A percentile compares a stretch with the other conserved stretches of the same genome.
Conservation (phyloP, 2,113 vertebrate species). For the Etia nguti region DNA sequence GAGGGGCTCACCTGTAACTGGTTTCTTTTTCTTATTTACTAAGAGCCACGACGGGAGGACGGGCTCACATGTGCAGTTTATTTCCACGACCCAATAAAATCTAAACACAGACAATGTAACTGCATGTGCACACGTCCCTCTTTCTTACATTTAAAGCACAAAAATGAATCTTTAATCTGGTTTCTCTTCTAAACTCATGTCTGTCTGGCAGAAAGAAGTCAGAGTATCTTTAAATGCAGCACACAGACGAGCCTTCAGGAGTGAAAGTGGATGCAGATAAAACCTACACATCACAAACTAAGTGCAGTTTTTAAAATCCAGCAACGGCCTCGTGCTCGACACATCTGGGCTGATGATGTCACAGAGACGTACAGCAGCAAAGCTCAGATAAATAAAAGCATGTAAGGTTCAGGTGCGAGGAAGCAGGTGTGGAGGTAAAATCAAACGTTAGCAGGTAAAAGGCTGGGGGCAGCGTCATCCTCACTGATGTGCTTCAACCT, state of each 20-base stretch:
- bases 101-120: background rate
- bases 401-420: background rate
- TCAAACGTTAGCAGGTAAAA: background rate
- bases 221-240: too few species aligned
- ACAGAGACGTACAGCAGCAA: background rate
- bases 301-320: background rate
- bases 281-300: background rate
- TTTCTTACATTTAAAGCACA: background rate
- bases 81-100: rapidly evolving
- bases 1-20: background rate
- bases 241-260: too few species aligned
- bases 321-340: background rate
- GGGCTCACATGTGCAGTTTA: background rate
- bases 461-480: background rate
- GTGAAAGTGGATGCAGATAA: too few species aligned
- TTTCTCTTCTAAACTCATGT: background rate
- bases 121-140: rapidly evolving
- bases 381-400: background rate
- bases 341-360: background rate
- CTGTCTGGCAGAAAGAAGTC: background rate
- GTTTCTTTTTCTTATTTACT: too few species aligned
- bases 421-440: background rate
- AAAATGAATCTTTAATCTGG: background rate
- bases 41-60: too few species aligned
- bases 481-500: background rate